Evolutionary conservation across 2,113 vertebrate genomes (phyloP), one percentile per base, ranked within the genome.

Genomic region (Speoplatyrhinus poulsoni): DNA sequence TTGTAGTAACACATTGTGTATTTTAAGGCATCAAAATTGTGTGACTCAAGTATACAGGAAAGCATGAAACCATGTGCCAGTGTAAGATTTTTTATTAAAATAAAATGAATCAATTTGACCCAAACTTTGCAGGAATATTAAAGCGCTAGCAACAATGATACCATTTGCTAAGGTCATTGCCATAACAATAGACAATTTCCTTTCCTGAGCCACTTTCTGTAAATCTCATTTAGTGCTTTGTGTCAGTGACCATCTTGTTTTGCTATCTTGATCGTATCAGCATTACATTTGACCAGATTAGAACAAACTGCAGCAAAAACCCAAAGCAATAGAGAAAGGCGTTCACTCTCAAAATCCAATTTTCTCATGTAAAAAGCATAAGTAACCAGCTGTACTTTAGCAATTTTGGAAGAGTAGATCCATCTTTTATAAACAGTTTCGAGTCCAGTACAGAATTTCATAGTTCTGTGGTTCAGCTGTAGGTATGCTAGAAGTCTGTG

Each of bases 61-160:
- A 46, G 0, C n/a, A 64, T 0, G 13, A 13, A 72, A 13, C n/a
- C 47, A n/a, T 41, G 36, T 0, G 69, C 61, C 11, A 70, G 65
- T 26, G 62, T 69, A 73, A 61, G 33, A 60, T 65, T 90, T 66
- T 62, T 62, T 60, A 62, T 64, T 46, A 73, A 26, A 65, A 26
- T 13, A 73, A 67, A 82, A 41, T 46, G 17, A 56, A 36, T 86
- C 75, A 75, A 69, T 82, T 59, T 82, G 77, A 82, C 72, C 75
- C 57, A 83, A 66, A 82, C 12, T 19, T 62, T 81, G 36, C 73
- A 32, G 71, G 52, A 69, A 78, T 56, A 53, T 64, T 71, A 78
- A 86, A 87, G 79, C 65, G 41, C 70, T 85, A 61, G 54, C 26
- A 81, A 15, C 33, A 55, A 66, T 15, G 10, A 13, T 48, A 19